A percentile compares a stretch with the other conserved stretches of the same genome.
These are phyloP conservation scores for Mastigias papua DNA, from an alignment of 30 jellyfish, hydroid and myxozoan genomes.

Conservation along the genomic window DNA sequence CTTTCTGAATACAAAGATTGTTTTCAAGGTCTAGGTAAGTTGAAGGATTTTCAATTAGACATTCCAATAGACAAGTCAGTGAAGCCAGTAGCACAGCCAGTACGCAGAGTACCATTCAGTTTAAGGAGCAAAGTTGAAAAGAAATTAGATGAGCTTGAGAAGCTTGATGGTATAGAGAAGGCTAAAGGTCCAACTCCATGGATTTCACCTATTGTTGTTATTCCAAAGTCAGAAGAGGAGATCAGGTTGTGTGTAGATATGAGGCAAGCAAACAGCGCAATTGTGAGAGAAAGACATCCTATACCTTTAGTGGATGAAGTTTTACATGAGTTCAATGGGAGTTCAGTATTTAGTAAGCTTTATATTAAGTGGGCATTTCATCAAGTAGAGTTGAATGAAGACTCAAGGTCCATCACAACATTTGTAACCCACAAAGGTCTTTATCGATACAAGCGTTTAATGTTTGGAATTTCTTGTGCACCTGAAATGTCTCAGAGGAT, in stretches of 20 bases:
- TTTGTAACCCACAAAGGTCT: no score
- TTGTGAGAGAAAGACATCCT: constrained; percentile 70
- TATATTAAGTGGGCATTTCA: constrained; percentile 76
- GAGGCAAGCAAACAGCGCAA: constrained; percentile 71
- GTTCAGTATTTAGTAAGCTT: constrained; percentile 54
- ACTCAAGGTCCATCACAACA: constrained; percentile 64
- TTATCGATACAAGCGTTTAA: constrained; percentile 63
- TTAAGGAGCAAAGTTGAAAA: constrained; percentile 38
- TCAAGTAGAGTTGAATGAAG: constrained; percentile 70
- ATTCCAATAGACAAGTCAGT: constrained; percentile 59
- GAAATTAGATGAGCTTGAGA: constrained; percentile 71
- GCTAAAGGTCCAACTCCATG: constrained; percentile 67
- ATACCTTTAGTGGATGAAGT: constrained; percentile 72
- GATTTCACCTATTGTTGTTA: constrained; percentile 64
- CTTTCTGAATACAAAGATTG: constrained; percentile 40
- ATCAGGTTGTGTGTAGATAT: constrained; percentile 59
- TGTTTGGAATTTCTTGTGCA: constrained; percentile 82
- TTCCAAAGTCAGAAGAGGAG: constrained; percentile 55
- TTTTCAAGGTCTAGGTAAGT: constrained; percentile 65
- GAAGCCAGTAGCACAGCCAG: constrained; percentile 68
- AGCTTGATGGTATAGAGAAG: constrained; percentile 66
- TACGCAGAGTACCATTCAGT: constrained; percentile 52
- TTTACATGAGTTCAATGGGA: constrained; percentile 48
- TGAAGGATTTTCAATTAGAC: constrained; percentile 44
- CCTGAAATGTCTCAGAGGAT: constrained; percentile 33